These are phyloP conservation scores for Sebastes wilsoni DNA, from an alignment of 2,797 vertebrate species.

Conservation along the genomic window DNA sequence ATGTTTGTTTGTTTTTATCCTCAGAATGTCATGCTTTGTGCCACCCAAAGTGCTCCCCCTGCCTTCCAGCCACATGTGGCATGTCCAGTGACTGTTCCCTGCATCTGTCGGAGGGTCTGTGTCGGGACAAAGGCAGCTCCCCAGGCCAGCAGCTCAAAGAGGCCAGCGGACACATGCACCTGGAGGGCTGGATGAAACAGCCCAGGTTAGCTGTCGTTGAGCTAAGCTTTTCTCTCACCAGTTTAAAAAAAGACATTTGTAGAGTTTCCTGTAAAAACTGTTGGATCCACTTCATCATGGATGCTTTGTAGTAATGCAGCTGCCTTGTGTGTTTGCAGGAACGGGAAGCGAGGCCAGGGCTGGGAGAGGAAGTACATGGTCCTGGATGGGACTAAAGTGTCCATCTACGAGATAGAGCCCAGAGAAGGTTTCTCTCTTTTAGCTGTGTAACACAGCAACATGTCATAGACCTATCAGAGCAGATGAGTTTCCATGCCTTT, in stretches of 20 bases:
- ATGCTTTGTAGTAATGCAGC: neutral
- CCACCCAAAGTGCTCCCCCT: slow-evolving; percentile 97
- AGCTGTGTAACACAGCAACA: neutral
- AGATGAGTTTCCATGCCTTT: neutral
- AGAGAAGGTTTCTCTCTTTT: slow-evolving; percentile 89
- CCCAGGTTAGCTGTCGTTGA: slow-evolving; percentile 84
- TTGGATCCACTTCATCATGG: neutral
- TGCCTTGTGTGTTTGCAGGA: slow-evolving; percentile 79
- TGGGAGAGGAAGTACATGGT: slow-evolving; percentile 98
- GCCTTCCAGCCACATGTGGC: slow-evolving; percentile 95
- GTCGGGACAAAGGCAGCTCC: slow-evolving; percentile 93
- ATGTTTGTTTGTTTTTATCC: slow-evolving; percentile 6
- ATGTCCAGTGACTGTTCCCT: slow-evolving; percentile 93
- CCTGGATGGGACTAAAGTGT: slow-evolving; percentile 95
- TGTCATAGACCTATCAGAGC: neutral
- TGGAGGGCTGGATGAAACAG: slow-evolving; percentile 98
- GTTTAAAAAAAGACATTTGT: neutral
- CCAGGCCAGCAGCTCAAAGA: slow-evolving; percentile 91
- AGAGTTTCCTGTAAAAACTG: neutral
- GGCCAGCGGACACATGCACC: slow-evolving; percentile 86
- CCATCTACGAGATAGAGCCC: slow-evolving; percentile 93
- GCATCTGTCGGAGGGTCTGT: slow-evolving; percentile 92
- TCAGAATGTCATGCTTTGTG: slow-evolving; percentile 97
- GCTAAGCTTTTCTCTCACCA: neutral
- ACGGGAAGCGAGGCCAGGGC: slow-evolving; percentile 96